phyloP scores from a whole-genome alignment of 2,113 vertebrate species.

The Malurus melanocephalus region DNA sequence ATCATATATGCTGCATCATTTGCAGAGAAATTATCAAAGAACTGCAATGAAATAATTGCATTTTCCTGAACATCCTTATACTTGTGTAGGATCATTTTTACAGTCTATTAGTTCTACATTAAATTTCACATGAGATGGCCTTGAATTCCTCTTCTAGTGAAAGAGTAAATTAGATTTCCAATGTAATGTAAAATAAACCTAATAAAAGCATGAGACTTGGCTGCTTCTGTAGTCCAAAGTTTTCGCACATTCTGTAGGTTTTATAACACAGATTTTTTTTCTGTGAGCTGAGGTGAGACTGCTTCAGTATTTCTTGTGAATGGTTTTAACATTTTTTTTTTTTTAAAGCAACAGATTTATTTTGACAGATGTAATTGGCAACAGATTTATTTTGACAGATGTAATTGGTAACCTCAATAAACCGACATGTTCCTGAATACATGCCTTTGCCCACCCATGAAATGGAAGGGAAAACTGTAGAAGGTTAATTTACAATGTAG shows the following conservation, averaged over 20 bases:
- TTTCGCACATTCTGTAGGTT: not conserved
- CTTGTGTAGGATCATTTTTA: not conserved
- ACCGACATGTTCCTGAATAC: not conserved
- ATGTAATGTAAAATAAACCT: not conserved
- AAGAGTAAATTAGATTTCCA: not conserved
- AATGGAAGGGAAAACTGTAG: not conserved
- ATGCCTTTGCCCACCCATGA: not conserved
- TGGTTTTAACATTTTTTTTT: not conserved
- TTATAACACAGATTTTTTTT: not conserved
- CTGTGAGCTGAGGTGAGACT: not conserved
- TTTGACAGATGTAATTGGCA: too few species aligned
- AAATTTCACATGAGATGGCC: not conserved
- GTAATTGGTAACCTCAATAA: not conserved
- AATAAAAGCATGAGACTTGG: not conserved
- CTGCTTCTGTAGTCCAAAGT: not conserved
- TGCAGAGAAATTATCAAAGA: not conserved
- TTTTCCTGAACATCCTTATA: not conserved
- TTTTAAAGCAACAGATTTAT: not conserved
- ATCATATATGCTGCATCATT: not conserved
- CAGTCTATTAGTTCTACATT: not conserved
- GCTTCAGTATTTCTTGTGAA: not conserved
- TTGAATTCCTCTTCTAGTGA: not conserved
- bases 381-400: not conserved
- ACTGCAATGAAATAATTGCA: not conserved
- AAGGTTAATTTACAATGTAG: not conserved